phyloP scores from a whole-genome alignment of 2,888 invertebrate genomes.

The Myopa testacea region DNA sequence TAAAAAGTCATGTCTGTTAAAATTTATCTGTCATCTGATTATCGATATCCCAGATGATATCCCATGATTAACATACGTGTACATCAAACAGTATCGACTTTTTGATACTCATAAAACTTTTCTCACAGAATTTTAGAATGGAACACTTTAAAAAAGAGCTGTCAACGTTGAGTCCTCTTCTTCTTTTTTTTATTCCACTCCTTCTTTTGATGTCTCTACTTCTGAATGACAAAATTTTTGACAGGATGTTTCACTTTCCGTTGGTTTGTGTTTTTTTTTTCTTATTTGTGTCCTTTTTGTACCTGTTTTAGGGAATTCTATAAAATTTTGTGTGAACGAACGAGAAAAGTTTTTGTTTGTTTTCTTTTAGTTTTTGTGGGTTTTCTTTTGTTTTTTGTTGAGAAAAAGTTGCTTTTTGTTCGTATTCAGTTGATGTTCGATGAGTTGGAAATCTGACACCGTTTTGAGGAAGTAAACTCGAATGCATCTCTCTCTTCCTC shows the following conservation, averaged over 20 bases:
- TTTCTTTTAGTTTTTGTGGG: neutral
- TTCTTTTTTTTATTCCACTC: neutral
- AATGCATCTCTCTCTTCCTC: conserved; percentile 58
- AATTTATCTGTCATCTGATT: too few relatives aligned
- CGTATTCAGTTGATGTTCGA: conserved; percentile 29
- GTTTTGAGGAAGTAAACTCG: conserved; percentile 63
- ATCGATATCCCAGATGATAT: too few relatives aligned
- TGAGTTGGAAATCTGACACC: conserved; percentile 45
- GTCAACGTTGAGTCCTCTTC: neutral
- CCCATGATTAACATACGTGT: too few relatives aligned
- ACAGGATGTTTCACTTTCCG: neutral
- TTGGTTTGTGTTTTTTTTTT: too few relatives aligned
- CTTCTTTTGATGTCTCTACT: neutral
- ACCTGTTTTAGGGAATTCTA: neutral
- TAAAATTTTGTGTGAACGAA: neutral
- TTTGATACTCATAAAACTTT: too few relatives aligned
- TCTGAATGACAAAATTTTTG: neutral
- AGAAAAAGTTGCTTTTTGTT: conserved; percentile 21
- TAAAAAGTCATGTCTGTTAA: too few relatives aligned
- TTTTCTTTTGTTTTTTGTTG: neutral
- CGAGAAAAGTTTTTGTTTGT: neutral
- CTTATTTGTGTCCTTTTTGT: neutral
- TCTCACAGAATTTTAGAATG: neutral
- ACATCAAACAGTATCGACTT: too few relatives aligned
- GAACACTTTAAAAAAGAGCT: neutral